Percentiles rank a stretch among this genome's conserved stretches.
Conservation (phyloP, 2,113 vertebrate species). For the Lophotis ruficrista region DNA sequence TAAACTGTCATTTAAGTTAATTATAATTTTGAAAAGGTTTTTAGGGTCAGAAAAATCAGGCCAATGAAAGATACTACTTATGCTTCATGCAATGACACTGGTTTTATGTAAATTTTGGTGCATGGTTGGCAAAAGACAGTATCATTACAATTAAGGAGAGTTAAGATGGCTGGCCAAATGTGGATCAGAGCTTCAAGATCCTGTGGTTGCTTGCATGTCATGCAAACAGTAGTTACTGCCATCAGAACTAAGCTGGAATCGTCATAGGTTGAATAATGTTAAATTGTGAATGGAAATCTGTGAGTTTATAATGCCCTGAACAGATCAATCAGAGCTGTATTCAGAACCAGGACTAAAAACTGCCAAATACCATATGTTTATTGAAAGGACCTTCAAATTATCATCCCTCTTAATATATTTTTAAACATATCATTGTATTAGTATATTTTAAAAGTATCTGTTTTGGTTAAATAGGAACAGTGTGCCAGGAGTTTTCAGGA, state of each 20-base stretch:
- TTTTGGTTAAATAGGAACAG: neutral
- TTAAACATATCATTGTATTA: neutral
- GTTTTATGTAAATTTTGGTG: neutral
- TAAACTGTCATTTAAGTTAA: neutral
- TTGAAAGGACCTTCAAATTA: neutral
- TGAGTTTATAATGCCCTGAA: neutral
- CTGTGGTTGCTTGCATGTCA: neutral
- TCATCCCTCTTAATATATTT: accelerated
- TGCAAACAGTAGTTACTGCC: neutral
- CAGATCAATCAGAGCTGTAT: neutral
- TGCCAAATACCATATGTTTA: neutral
- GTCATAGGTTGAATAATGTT: neutral
- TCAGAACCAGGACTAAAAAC: neutral
- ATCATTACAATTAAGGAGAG: neutral
- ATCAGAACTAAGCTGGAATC: neutral
- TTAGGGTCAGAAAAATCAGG: neutral
- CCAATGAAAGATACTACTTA: neutral
- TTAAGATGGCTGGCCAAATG: neutral
- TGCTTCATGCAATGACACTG: neutral
- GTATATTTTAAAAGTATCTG: neutral
- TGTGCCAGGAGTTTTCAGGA: neutral
- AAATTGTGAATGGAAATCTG: neutral
- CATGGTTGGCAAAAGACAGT: neutral
- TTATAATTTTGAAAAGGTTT: neutral
- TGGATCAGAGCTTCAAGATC: neutral